Evolutionary conservation across 2,113 vertebrate genomes (phyloP).

Genomic region (Delphinus delphis): DNA sequence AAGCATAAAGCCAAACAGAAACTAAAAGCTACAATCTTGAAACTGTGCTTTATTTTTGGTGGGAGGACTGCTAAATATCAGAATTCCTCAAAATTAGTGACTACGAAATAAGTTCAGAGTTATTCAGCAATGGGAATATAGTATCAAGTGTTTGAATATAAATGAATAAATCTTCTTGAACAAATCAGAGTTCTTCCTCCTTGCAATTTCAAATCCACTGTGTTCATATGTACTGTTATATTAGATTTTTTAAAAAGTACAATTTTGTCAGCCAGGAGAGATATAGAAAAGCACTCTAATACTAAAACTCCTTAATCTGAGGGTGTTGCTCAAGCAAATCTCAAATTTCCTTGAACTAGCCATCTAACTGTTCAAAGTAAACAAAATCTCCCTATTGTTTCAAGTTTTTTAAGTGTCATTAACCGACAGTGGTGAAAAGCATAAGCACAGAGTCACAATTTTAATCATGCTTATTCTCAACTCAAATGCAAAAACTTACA

Average conservation of each 20-base stretch:
- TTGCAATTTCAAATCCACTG: background rate
- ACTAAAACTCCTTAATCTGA: background rate
- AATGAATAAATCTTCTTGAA: background rate
- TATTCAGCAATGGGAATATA: background rate
- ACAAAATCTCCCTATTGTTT: background rate
- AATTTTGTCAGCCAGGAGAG: background rate
- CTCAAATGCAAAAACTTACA: background rate
- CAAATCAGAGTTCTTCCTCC: background rate
- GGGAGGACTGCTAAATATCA: background rate
- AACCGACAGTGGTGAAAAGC: background rate
- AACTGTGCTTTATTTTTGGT: background rate
- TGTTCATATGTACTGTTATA: background rate
- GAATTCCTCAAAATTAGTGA: constrained; percentile 17
- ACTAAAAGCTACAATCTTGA: constrained; percentile 14
- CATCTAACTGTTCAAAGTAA: background rate
- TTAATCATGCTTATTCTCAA: background rate
- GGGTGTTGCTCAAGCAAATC: background rate
- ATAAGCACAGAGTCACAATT: background rate
- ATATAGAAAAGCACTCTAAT: background rate
- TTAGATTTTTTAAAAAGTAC: background rate
- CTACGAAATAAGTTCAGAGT: background rate
- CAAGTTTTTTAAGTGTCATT: constrained; percentile 3
- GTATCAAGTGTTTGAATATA: background rate
- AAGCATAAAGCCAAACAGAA: constrained; percentile 21
- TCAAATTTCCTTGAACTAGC: background rate